These are phyloP conservation scores for Pteronotus mesoamericanus DNA, from an alignment of 2,797 vertebrate species.

Conservation along the genomic window DNA sequence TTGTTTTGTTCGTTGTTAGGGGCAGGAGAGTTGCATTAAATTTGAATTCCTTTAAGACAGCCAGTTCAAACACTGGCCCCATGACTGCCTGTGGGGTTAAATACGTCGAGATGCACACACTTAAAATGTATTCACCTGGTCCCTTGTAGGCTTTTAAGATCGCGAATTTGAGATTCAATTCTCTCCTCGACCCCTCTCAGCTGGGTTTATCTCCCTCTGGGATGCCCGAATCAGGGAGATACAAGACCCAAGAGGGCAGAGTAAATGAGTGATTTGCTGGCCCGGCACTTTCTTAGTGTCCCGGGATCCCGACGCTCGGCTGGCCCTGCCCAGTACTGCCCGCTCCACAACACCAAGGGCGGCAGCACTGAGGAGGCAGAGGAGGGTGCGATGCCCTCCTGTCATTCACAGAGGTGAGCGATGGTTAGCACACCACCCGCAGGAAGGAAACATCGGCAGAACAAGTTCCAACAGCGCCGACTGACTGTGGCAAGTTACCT, in stretches of 20 bases:
- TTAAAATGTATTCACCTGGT: background rate
- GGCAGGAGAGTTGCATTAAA: background rate
- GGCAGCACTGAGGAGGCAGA: background rate
- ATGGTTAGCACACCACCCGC: background rate
- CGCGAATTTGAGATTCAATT: background rate
- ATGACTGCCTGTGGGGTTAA: background rate
- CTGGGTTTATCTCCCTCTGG: background rate
- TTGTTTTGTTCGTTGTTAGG: background rate
- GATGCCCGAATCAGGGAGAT: background rate
- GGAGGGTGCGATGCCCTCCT: background rate
- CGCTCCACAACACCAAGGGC: background rate
- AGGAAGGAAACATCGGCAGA: background rate
- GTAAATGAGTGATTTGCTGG: background rate
- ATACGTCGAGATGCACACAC: rapidly evolving
- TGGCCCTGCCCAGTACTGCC: background rate
- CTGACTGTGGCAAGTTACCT: background rate
- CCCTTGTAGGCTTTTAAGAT: background rate
- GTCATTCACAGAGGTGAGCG: background rate
- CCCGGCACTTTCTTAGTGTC: background rate
- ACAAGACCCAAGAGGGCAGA: background rate
- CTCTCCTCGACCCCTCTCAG: background rate
- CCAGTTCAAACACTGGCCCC: background rate
- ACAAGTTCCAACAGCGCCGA: rapidly evolving
- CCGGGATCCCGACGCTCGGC: background rate
- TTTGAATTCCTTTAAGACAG: background rate